Evolutionary conservation across 2,888 invertebrate species (phyloP), one percentile per base, ranked within the genome.

Genomic region (Oscheius sp.): DNA sequence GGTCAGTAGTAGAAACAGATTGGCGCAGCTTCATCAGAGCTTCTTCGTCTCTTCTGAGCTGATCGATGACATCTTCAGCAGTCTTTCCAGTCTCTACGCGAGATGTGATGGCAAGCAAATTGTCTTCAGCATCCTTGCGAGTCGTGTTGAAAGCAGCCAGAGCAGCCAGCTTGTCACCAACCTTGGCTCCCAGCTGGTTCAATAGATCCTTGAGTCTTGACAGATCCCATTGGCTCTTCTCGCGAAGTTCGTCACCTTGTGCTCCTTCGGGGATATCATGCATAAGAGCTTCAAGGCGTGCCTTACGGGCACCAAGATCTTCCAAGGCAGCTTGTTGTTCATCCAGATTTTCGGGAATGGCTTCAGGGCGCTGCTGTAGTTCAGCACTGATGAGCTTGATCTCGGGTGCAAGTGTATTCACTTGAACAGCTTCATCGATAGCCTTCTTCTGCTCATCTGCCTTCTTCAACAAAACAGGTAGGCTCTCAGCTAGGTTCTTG

Each of bases 141-240:
- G 79, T 76, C 9, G 80, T 79, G 42, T 77, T 79, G 79, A 81
- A 81, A 29, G 81, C 77, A 51, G 81, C 83, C 68, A 81, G 79
- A 68, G 83, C 81, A 55, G 81, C 81, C 42, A 81, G 65, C 59
- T 81, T 81, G 75, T 83, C 81, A 37, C 81, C 83, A 71, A 83
- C 78, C 37, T 78, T 79, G 58, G 74, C 75, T 58, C 77, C 79
- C 37, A 83, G 76, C 57, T 76, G 70, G 68, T 76, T 77, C 66
- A 81, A 72, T 37, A 79, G 74, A 63, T 81, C 80, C 70, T 83
- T 79, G 65, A 83, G 75, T 60, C 74, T 70, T 11, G 81, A 80
- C 59, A 81, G 74, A 77, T 80, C 83, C 79, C 80, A 80, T 65
- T 75, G 73, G 62, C 79, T 80, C 77, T 77, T 79, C 68, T 77